Base-by-base conservation (phyloP, 2,888 invertebrate species). In the Trichacis sp. region DNA sequence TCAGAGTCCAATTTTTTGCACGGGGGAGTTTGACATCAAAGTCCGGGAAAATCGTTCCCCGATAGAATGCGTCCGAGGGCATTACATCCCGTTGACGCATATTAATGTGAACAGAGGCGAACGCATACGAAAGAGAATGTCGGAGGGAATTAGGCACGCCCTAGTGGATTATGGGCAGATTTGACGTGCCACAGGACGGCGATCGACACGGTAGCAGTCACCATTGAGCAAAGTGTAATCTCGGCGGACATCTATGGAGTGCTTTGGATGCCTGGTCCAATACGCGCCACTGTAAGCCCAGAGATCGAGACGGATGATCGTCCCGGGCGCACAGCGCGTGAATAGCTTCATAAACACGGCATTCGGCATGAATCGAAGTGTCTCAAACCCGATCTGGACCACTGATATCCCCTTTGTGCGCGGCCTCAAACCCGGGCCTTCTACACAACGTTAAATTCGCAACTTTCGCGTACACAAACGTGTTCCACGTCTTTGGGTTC, bases 91-190 rank as follows among this genome's bases (percentile, higher is more conserved):
- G 63, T 54, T 57, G 62, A 68, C 64, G 63, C 64, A 64, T 72
- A 73, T 71, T 70, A 73, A 71, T 69, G 70, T 67, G 71, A 67
- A 72, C 70, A 60, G 70, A 65, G 49, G 63, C 57, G 65, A 61
- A 49, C 61, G 62, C 64, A 66, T 54, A 70, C 59, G 75, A 76
- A 75, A 76, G 74, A 73, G 68, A 71, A 70, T 64, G 75, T 77
- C 77, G 71, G 67, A 70, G 70, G 66, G 73, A 77, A 77, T 77
- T 77, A 77, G 73, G 68, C 69, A 73, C 70, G 73, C 71, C 69
- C 72, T 66, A 64, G 59, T 72, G 70, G 71, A 77, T 76, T 76
- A 76, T 71, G 71, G 69, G 54, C 65, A 60, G 61, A 71, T 68
- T 65, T 73, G 74, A 75, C 72, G 65, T 72, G 68, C 70, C 69